Evolutionary conservation across 2,797 vertebrate genomes (phyloP).

Genomic region (Loriculus beryllinus): DNA sequence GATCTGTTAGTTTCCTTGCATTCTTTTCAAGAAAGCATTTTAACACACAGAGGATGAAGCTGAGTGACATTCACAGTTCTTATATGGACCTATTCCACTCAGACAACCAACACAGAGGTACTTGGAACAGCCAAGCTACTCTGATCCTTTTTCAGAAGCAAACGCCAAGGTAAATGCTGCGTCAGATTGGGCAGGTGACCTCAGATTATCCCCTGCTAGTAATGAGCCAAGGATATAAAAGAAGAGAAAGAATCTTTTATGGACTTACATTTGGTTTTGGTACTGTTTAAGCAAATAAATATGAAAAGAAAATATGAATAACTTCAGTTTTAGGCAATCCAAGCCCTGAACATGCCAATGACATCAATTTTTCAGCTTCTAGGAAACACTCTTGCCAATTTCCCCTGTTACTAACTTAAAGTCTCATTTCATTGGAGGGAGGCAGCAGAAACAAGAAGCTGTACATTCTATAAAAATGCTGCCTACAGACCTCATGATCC

Average conservation of each 20-base stretch:
- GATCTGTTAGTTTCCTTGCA: neutral
- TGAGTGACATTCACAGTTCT: neutral
- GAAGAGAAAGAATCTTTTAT: neutral
- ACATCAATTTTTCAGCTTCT: neutral
- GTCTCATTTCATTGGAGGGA: neutral
- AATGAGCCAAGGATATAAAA: neutral
- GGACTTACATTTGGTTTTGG: fast-evolving
- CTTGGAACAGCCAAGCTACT: neutral
- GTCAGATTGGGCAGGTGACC: neutral
- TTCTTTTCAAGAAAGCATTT: neutral
- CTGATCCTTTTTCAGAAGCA: neutral
- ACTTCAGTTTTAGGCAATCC: neutral
- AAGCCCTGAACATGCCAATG: neutral
- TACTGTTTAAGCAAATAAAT: neutral
- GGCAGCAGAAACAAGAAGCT: neutral
- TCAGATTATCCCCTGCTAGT: neutral
- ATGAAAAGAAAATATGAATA: neutral
- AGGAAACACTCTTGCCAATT: neutral
- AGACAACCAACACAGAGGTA: neutral
- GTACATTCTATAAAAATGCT: neutral
- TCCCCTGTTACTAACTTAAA: neutral
- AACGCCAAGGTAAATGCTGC: neutral
- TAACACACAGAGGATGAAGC: neutral
- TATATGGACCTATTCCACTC: neutral
- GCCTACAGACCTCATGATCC: slow-evolving; percentile 58